A percentile compares a stretch with the other conserved stretches of the same genome.
Evolutionary conservation across 2,888 invertebrate genomes (phyloP).

Genomic region (Nysson spinosus): DNA sequence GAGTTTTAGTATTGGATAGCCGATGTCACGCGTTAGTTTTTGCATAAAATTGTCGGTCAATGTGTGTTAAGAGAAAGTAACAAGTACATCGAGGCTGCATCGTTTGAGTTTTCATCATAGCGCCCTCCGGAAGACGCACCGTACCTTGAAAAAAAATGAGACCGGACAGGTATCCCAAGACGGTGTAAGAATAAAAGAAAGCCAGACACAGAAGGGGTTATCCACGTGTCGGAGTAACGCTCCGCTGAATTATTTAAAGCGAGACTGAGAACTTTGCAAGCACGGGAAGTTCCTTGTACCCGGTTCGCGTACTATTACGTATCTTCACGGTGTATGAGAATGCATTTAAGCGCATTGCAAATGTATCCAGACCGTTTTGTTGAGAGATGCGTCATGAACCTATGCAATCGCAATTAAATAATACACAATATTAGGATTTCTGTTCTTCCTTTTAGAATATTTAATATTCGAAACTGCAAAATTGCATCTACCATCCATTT

Average conservation of each 20-base stretch:
- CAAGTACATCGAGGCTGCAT: slow-evolving; percentile 29
- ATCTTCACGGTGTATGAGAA: too few relatives aligned
- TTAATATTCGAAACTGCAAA: too few relatives aligned
- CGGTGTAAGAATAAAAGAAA: slow-evolving; percentile 32
- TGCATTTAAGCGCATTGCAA: slow-evolving; percentile 27
- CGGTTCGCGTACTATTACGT: slow-evolving; percentile 40
- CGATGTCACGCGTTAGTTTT: too few relatives aligned
- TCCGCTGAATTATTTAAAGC: slow-evolving; percentile 58
- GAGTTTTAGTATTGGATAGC: too few relatives aligned
- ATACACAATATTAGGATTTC: too few relatives aligned
- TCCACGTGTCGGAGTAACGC: slow-evolving; percentile 54
- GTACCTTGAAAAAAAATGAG: slow-evolving; percentile 36
- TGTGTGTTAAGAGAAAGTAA: slow-evolving; percentile 33
- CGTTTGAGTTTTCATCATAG: slow-evolving; percentile 25
- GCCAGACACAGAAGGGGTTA: slow-evolving; percentile 43
- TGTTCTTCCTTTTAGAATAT: too few relatives aligned
- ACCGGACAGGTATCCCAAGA: slow-evolving; percentile 32
- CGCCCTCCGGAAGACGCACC: slow-evolving; percentile 30
- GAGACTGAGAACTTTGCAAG: slow-evolving; percentile 36
- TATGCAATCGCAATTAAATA: background rate
- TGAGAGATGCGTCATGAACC: slow-evolving; percentile 16
- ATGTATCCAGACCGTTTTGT: too few relatives aligned
- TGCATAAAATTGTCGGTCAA: too few relatives aligned
- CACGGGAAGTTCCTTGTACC: slow-evolving; percentile 38
- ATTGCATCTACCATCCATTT: too few relatives aligned